Percentiles rank a stretch among this genome's conserved stretches.
Evolutionary conservation across 2,888 invertebrate genomes (phyloP).

Genomic region (Exocentrus adspersus): DNA sequence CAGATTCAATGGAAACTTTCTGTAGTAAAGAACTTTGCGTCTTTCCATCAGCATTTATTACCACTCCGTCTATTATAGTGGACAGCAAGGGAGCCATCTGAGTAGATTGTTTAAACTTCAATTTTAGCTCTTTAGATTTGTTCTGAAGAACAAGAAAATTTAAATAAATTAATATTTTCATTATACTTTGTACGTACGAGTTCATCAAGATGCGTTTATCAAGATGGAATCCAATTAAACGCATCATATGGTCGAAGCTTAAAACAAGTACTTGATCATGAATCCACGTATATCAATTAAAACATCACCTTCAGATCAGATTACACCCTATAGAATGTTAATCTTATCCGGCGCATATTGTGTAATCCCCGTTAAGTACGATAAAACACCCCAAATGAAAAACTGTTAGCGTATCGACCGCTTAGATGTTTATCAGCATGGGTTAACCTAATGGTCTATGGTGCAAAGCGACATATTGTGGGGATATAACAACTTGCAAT

Average conservation of each 20-base stretch:
- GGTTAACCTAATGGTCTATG: slow-evolving; percentile 11
- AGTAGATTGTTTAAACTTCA: no score
- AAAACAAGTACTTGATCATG: slow-evolving; percentile 1
- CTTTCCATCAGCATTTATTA: no score
- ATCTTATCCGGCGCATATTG: slow-evolving; percentile 15
- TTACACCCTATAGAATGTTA: slow-evolving; percentile 4
- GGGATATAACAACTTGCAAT: slow-evolving; percentile 19
- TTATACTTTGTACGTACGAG: no score
- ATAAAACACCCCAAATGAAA: slow-evolving; percentile 26
- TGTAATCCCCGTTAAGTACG: slow-evolving; percentile 17
- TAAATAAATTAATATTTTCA: no score
- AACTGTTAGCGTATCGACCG: slow-evolving; percentile 23
- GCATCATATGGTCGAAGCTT: neutral
- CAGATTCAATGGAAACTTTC: no score
- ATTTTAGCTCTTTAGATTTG: no score
- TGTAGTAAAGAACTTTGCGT: no score
- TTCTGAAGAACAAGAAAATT: no score
- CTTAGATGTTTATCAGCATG: slow-evolving; percentile 13
- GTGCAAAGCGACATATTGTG: slow-evolving; percentile 12
- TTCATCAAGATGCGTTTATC: no score
- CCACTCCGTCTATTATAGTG: no score
- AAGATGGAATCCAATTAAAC: no score
- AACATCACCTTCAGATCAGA: slow-evolving; percentile 18
- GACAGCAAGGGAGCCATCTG: no score
- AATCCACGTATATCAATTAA: slow-evolving; percentile 12